Conservation (phyloP, 2,888 invertebrate genomes). For the Macrophya annulata region DNA sequence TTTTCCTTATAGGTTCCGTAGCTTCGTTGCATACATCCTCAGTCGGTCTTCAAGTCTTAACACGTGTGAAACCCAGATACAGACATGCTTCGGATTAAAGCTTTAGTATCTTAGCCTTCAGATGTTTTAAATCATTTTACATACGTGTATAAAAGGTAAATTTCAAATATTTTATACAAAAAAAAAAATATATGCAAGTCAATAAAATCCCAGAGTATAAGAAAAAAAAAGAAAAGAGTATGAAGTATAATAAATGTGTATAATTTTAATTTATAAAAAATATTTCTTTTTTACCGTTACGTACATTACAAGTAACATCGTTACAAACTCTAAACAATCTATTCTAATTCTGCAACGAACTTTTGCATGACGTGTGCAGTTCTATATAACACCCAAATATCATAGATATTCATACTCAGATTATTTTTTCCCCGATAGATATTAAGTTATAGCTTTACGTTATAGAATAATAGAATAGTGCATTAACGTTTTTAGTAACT, state of each 20-base stretch:
- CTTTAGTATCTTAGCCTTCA: neutral
- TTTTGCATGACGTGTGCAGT: constrained; percentile 22
- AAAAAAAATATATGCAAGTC: too few species aligned
- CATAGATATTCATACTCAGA: neutral
- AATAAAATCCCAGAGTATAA: neutral
- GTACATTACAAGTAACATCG: neutral
- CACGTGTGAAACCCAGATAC: neutral
- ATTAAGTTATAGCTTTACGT: neutral
- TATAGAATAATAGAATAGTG: neutral
- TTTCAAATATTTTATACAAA: neutral
- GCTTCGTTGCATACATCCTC: neutral
- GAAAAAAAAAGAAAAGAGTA: neutral
- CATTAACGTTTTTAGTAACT: neutral
- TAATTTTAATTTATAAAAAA: neutral
- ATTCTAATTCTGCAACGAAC: neutral
- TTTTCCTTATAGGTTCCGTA: neutral
- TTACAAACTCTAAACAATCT: neutral
- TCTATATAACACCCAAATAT: neutral
- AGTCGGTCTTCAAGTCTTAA: neutral
- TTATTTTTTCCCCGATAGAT: neutral
- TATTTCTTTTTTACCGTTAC: neutral
- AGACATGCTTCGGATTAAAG: neutral
- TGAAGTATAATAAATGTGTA: neutral
- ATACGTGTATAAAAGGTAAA: neutral
- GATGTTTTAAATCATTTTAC: neutral